A percentile compares a stretch with the other conserved stretches of the same genome.
phyloP scores from a whole-genome alignment of 2,113 vertebrate species.

The Sigmodon hispidus region DNA sequence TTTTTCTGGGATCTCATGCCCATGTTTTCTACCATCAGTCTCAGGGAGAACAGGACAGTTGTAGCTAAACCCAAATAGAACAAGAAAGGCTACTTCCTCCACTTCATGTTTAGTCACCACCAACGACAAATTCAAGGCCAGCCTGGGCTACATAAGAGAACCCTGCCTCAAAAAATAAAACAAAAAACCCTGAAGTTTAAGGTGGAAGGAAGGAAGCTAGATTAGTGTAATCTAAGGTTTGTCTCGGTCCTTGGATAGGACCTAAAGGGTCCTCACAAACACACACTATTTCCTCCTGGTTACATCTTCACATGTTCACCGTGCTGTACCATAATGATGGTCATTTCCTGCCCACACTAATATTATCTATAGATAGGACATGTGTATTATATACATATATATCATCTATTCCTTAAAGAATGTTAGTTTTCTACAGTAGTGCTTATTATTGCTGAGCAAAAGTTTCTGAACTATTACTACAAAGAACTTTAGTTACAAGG shows the following conservation, averaged over 20 bases:
- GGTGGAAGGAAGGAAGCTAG: not conserved
- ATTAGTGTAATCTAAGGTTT: not conserved
- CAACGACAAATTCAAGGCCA: not conserved
- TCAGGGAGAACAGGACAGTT: not conserved
- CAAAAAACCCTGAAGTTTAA: not conserved
- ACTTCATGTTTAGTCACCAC: not conserved
- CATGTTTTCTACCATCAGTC: not conserved
- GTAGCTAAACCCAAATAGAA: not conserved
- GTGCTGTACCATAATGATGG: not conserved
- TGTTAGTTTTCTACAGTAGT: not conserved
- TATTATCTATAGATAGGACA: too few relatives aligned
- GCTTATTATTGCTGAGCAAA: not conserved
- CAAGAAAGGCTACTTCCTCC: not conserved
- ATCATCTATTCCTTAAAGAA: constrained; percentile 22
- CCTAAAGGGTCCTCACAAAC: not conserved
- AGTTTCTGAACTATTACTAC: not conserved
- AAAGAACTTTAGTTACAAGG: not conserved
- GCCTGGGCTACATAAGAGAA: not conserved
- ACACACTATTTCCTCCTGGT: constrained; percentile 3
- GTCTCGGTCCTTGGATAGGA: constrained; percentile 22
- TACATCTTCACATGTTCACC: not conserved
- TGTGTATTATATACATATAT: too few relatives aligned
- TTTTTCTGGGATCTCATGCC: not conserved
- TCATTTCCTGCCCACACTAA: not conserved
- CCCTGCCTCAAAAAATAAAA: too few relatives aligned